phyloP scores from a whole-genome alignment of 1,140 invertebrate species.

The Atta colombica region DNA sequence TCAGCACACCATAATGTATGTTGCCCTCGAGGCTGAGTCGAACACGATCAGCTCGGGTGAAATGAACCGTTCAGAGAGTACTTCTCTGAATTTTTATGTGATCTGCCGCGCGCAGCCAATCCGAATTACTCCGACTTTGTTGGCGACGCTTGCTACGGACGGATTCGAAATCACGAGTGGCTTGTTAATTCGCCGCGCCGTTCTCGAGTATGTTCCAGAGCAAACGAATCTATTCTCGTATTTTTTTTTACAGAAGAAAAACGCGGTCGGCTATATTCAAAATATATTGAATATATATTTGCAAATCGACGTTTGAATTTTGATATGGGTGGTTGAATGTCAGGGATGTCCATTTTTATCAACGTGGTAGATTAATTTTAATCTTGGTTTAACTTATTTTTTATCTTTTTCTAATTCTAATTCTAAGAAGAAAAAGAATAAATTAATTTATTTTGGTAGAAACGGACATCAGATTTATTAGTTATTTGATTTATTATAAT shows the following conservation, averaged over 20 bases:
- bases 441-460: too few relatives aligned
- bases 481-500: too few relatives aligned
- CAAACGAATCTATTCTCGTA: constrained; percentile 5
- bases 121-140: constrained; percentile 58
- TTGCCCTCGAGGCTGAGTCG: constrained; percentile 63
- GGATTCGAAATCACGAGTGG: constrained; percentile 56
- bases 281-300: constrained; percentile 9
- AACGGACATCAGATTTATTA: too few relatives aligned
- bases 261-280: background rate
- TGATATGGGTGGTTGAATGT: background rate
- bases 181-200: constrained; percentile 44
- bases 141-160: constrained; percentile 47
- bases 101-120: constrained; percentile 51
- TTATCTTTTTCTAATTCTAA: too few relatives aligned
- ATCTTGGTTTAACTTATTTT: too few relatives aligned
- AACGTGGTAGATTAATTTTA: too few relatives aligned
- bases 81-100: constrained; percentile 66
- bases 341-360: background rate
- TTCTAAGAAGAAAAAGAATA: too few relatives aligned
- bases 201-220: constrained; percentile 10
- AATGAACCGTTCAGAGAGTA: constrained; percentile 64
- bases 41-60: constrained; percentile 63
- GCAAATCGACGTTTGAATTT: constrained; percentile 4
- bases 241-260: constrained; percentile 6
- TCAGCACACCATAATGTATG: constrained; percentile 63